Conservation (phyloP, 2,113 vertebrate species). For the Ranitomeya variabilis region DNA sequence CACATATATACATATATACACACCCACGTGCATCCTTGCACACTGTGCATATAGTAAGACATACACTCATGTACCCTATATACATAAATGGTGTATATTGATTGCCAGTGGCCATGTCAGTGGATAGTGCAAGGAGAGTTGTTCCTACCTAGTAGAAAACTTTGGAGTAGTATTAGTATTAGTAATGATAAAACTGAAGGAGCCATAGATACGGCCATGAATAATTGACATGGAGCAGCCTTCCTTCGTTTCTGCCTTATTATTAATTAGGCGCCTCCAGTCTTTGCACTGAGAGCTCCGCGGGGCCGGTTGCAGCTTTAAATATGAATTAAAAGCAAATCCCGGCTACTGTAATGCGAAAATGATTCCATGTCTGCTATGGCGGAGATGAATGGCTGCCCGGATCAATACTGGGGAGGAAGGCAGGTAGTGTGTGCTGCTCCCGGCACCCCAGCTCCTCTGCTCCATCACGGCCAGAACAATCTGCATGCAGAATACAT, state of each 20-base stretch:
- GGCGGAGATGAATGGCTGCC: constrained; percentile 83
- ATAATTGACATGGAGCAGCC: constrained; percentile 82
- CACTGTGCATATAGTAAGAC: background rate
- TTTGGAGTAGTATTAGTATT: constrained; percentile 75
- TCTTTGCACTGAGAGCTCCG: constrained; percentile 79
- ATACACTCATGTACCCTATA: background rate
- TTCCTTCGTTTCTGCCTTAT: constrained; percentile 87
- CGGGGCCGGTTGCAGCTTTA: constrained; percentile 80
- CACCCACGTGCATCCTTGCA: background rate
- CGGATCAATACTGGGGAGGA: constrained; percentile 88
- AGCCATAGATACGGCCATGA: constrained; percentile 83
- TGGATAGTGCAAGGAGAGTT: constrained; percentile 49
- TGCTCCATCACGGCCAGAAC: background rate
- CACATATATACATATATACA: background rate
- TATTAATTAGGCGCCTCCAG: constrained; percentile 89
- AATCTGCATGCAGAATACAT: background rate
- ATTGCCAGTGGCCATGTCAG: constrained; percentile 54
- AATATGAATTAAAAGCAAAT: constrained; percentile 91
- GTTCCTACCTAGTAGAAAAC: constrained; percentile 75
- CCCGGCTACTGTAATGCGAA: constrained; percentile 84
- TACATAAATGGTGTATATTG: background rate
- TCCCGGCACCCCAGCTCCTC: constrained; percentile 69
- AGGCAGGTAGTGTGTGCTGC: constrained; percentile 69
- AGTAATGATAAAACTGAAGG: constrained; percentile 71
- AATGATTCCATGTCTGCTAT: constrained; percentile 88